Base-by-base conservation (phyloP, 2,888 invertebrate species). In the Holacanthella duospinosa region DNA sequence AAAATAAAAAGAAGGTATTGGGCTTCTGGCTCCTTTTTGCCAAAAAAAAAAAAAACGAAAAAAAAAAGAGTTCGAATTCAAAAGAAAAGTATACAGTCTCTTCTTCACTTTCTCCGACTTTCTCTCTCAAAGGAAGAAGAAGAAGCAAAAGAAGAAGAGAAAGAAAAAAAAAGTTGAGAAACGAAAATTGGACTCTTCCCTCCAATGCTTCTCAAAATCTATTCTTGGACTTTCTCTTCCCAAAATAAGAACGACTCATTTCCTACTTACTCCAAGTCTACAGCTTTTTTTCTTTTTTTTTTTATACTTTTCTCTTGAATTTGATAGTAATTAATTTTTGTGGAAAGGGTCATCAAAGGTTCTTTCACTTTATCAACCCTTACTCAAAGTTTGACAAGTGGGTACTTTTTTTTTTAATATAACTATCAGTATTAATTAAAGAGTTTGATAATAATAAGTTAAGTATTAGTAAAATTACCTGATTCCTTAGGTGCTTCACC, bases 401-500 rank as follows among this genome's bases (percentile, higher is more conserved):
- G n/a, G n/a, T n/a, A n/a, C n/a, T n/a, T n/a, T n/a, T n/a, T n/a
- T n/a, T n/a, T n/a, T n/a, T n/a, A n/a, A n/a, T n/a, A n/a, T n/a
- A n/a, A n/a, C n/a, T n/a, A n/a, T n/a, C n/a, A n/a, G n/a, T n/a
- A n/a, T n/a, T n/a, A n/a, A n/a, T n/a, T n/a, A n/a, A n/a, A n/a
- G n/a, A n/a, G n/a, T n/a, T n/a, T n/a, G n/a, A n/a, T n/a, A n/a
- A n/a, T n/a, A n/a, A n/a, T n/a, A n/a, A n/a, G n/a, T n/a, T n/a
- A n/a, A n/a, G n/a, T n/a, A n/a, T n/a, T n/a, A n/a, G n/a, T n/a
- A n/a, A 43, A 21, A 62, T 66, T 77, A 78, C 80, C 80, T 73
- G 78, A 74, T 79, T 83, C 82, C 72, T 79, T 77, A 71, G 86
- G 79, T 73, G 82, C 80, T 81, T 93, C 92, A 54, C 88, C 91